Evolutionary conservation across 2,113 vertebrate genomes (phyloP), one percentile per base, ranked within the genome.

Genomic region (Myxocyprinus asiaticus): DNA sequence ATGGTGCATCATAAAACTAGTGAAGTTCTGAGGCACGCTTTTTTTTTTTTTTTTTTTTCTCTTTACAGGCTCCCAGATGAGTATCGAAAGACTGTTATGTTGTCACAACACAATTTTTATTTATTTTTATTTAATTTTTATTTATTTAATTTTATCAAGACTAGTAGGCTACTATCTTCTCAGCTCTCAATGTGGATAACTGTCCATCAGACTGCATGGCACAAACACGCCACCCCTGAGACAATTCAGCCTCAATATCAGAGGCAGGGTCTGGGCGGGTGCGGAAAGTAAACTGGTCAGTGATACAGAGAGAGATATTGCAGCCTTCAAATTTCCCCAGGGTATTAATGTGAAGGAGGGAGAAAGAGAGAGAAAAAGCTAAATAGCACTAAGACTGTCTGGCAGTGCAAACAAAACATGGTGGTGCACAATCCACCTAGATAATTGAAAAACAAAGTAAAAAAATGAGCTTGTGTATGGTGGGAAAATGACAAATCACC

Each of bases 311-410:
- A 67, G 69, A 76, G 75, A 89, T 87, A 87, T 89, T 85, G 87
- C 83, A 87, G 81, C 58, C 80, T 80, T 58, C 80, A 91, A 77
- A 91, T 91, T 89, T 92, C 91, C 89, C 90, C 42, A 4, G 87
- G 86, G 90, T 79, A 81, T 87, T 89, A 74, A 58, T 58, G 55
- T 58, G 55, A n/a, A 7, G 33, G 61, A 63, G 33, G 8, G 10
- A 42, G 10, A 63, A 8, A 10, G 61, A 63, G 17, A 4, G 61
- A 9, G 42, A 63, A 42, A 17, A 63, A 42, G 33, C 61, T 61
- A 63, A 63, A 63, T 4, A 17, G 22, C 22, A 33, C 22, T 42
- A 63, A 63, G 17, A 63, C 9, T 11, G 61, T 4, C 61, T 42
- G 22, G 17, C 10, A 5, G 17, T 4, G 22, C 33, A 8, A 17